Percentiles rank a stretch among this genome's conserved stretches.
Evolutionary conservation across 2,888 invertebrate genomes (phyloP).

Genomic region (Dicycla oo): DNA sequence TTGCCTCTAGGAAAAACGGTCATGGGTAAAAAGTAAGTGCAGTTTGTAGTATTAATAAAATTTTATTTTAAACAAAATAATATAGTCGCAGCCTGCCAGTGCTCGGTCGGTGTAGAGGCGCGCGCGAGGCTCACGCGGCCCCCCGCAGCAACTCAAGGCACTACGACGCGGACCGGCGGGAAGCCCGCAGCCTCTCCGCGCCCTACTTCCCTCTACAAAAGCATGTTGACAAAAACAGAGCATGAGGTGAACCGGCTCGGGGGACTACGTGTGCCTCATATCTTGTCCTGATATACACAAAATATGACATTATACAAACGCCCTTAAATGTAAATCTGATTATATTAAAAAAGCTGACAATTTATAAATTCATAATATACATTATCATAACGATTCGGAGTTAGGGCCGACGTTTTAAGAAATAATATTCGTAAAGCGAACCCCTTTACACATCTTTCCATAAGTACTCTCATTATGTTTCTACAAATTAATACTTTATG

Average conservation of each 20-base stretch:
- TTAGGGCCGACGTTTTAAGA: slow-evolving; percentile 59
- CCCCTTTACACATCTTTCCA: slow-evolving; percentile 77
- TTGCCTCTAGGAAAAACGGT: too few relatives aligned
- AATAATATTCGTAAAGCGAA: slow-evolving; percentile 71
- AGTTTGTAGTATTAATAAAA: slow-evolving; percentile 79
- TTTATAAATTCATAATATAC: slow-evolving; percentile 88
- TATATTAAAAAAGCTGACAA: slow-evolving; percentile 88
- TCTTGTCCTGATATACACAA: slow-evolving; percentile 83
- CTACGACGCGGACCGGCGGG: slow-evolving; percentile 62
- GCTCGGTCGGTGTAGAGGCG: slow-evolving; percentile 70
- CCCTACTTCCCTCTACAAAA: slow-evolving; percentile 62
- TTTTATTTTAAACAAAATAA: slow-evolving; percentile 89
- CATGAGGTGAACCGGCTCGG: slow-evolving; percentile 64
- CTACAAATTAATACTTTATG: slow-evolving; percentile 70
- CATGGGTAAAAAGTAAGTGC: slow-evolving; percentile 48
- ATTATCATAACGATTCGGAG: slow-evolving; percentile 77
- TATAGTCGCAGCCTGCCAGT: slow-evolving; percentile 82
- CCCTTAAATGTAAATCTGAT: slow-evolving; percentile 83
- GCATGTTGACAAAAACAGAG: slow-evolving; percentile 68
- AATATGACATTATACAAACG: slow-evolving; percentile 84
- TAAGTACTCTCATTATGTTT: slow-evolving; percentile 83
- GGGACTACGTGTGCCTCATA: slow-evolving; percentile 78
- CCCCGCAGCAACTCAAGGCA: slow-evolving; percentile 59
- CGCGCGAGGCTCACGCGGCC: slow-evolving; percentile 70
- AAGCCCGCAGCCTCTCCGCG: slow-evolving; percentile 42